These are phyloP conservation scores for Strigamia crassipes DNA, from an alignment of 2,888 invertebrate genomes.

Conservation along the genomic window DNA sequence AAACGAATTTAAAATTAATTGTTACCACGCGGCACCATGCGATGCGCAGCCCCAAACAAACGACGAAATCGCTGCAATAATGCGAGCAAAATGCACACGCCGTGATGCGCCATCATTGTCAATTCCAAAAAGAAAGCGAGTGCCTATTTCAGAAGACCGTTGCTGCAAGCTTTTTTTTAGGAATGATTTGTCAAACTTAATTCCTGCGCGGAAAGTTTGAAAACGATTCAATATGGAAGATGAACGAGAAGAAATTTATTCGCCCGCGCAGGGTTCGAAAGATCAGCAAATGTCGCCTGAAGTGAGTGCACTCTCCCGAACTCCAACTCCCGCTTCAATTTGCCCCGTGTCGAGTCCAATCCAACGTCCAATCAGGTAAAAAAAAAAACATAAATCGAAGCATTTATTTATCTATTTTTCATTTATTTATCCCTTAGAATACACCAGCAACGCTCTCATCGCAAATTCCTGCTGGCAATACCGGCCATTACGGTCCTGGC, in stretches of 20 bases:
- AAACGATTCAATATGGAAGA: background rate
- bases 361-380: conserved; percentile 7
- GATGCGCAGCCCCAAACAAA: background rate
- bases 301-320: conserved; percentile 28
- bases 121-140: conserved; percentile 10
- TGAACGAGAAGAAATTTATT: background rate
- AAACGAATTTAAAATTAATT: too few species aligned
- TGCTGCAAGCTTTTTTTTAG: background rate
- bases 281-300: conserved; percentile 21
- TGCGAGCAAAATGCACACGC: background rate
- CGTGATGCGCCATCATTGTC: background rate
- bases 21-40: too few species aligned
- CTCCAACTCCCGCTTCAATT: conserved; percentile 26
- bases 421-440: background rate
- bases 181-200: conserved; percentile 22
- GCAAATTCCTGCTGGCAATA: conserved; percentile 15
- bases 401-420: background rate
- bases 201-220: background rate
- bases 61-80: background rate
- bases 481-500: background rate
- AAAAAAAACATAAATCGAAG: background rate
- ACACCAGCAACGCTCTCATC: background rate
- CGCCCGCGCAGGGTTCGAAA: background rate
- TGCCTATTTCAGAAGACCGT: conserved; percentile 36
- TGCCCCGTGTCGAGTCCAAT: background rate